Evolutionary conservation across 1,140 invertebrate species (phyloP), one percentile per base, ranked within the genome.

Genomic region (Diabrotica virgifera): DNA sequence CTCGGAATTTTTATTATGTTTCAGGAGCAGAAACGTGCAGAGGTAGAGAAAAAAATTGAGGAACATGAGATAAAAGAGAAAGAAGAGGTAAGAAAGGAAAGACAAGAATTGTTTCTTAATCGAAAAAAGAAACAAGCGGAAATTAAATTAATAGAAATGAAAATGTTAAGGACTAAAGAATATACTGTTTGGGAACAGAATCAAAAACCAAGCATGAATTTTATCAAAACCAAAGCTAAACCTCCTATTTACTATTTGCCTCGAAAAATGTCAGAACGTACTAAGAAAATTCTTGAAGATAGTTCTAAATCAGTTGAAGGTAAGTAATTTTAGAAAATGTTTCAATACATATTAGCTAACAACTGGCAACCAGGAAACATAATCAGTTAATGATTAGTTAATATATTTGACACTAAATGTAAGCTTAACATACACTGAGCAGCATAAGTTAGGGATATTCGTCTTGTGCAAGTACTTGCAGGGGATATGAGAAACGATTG

Each of bases 31-130:
- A 92, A 91, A 79, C 85, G 90, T 75, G 92, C 91, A 9, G 88
- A 94, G 82, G 91, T 98, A 37, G 96, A 98, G 79, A 89, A 92
- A 65, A 95, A 96, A 79, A 85, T 98, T 38, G 95, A 98, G 78
- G 92, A 96, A 74, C 92, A 93, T 75, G 92, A 93, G 53, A 85
- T 90, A 59, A 84, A 89, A 76, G 94, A 98, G 78, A 93, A 91
- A 71, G 93, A 94, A 74, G 87, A 91, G 72, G 81, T 96, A 36
- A 89, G 89, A 75, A 88, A 89, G 72, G 93, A 97, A 79, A 84
- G 92, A 54, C 88, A 93, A 77, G 89, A 93, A 67, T 79, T 98
- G 51, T 96, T 96, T 79, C 83, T 87, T 10, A 90, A 93, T 59
- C 84, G 93, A 52, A 93, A 93, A 77, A 86, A 89, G 64, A 94